phyloP scores from a whole-genome alignment of 2,113 vertebrate genomes.

The Gobius niger region DNA sequence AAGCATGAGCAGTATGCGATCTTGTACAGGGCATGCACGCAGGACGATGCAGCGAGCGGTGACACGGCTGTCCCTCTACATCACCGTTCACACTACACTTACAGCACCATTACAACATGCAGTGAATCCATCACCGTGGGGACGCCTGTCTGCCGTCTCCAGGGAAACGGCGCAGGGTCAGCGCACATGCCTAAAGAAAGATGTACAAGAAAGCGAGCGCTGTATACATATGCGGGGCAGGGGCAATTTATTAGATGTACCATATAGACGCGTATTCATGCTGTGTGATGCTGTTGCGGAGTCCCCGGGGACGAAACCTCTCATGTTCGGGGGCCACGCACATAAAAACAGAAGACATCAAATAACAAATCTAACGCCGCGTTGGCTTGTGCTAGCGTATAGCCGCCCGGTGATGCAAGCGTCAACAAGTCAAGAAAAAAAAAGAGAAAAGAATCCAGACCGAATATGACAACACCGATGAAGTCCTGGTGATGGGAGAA shows the following conservation, averaged over 20 bases:
- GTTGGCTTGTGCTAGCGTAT: slow-evolving; percentile 22
- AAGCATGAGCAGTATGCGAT: not conserved
- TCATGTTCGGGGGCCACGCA: slow-evolving; percentile 23
- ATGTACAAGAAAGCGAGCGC: not conserved
- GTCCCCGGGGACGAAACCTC: slow-evolving; percentile 30
- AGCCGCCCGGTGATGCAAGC: slow-evolving; percentile 14
- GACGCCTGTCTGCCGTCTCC: slow-evolving; percentile 20
- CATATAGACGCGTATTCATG: not conserved
- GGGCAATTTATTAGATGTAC: not conserved
- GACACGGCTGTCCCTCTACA: slow-evolving; percentile 7
- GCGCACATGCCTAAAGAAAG: slow-evolving; percentile 10
- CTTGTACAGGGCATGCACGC: not conserved
- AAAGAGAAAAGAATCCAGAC: not conserved
- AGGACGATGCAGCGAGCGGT: not conserved
- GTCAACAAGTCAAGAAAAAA: not conserved
- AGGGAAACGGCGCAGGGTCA: slow-evolving; percentile 28
- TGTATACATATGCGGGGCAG: not conserved
- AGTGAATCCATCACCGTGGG: slow-evolving; percentile 30
- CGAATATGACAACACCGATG: slow-evolving; percentile 14
- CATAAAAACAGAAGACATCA: slow-evolving; percentile 47
- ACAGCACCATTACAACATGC: slow-evolving; percentile 8
- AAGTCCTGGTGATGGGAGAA: not conserved
- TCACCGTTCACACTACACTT: slow-evolving; percentile 6
- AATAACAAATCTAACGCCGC: slow-evolving; percentile 27
- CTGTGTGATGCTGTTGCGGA: slow-evolving; percentile 8